phyloP scores from a whole-genome alignment of 2,797 vertebrate genomes.

The Falco peregrinus region DNA sequence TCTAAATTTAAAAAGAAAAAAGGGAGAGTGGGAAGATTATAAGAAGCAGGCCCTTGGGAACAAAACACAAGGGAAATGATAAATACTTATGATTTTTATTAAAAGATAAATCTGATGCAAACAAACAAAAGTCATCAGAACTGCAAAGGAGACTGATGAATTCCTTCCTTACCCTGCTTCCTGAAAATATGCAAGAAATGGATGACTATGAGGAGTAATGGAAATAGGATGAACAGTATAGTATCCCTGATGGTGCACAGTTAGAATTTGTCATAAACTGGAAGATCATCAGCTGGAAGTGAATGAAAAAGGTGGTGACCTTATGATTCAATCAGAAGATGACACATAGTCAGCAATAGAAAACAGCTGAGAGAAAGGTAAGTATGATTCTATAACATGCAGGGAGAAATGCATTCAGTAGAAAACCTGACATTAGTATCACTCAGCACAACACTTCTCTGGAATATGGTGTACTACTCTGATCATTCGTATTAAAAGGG shows the following conservation, averaged over 20 bases:
- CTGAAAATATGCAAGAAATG: neutral
- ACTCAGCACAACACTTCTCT: neutral
- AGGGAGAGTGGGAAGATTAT: neutral
- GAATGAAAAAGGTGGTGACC: neutral
- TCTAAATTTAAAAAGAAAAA: neutral
- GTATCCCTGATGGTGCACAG: neutral
- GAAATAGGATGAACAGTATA: neutral
- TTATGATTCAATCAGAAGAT: neutral
- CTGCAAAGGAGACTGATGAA: neutral
- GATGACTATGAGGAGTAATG: neutral
- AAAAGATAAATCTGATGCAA: neutral
- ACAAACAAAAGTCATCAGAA: neutral
- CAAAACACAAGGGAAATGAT: neutral
- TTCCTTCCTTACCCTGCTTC: neutral
- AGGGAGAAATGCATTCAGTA: neutral
- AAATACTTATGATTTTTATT: neutral
- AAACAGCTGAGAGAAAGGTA: neutral
- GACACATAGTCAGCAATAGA: neutral
- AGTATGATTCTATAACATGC: neutral
- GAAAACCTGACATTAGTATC: neutral
- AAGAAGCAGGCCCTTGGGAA: neutral
- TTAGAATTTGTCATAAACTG: neutral
- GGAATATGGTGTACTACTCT: neutral
- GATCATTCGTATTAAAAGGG: neutral
- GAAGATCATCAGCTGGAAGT: neutral